Evolutionary conservation across 2,113 vertebrate species (phyloP).

Genomic region (Pachypanchax playfairii): DNA sequence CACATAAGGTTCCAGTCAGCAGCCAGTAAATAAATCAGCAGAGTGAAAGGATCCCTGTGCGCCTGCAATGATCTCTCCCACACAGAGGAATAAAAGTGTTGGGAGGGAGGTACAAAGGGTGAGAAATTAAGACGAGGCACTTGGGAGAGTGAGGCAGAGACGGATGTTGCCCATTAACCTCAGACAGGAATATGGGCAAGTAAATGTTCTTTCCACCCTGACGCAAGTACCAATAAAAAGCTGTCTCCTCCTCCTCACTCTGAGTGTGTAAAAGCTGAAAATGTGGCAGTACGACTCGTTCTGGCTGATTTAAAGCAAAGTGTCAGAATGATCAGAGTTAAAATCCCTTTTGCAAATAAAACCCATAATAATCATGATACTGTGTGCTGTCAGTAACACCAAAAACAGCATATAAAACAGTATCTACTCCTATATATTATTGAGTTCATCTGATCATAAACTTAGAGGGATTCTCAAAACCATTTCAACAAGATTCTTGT

Average conservation of each 20-base stretch:
- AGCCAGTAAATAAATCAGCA: slow-evolving; percentile 45
- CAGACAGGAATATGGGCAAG: slow-evolving; percentile 71
- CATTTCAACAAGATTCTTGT: too few species aligned
- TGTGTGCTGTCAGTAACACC: too few species aligned
- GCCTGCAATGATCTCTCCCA: slow-evolving; percentile 35
- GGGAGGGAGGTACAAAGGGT: slow-evolving; percentile 11
- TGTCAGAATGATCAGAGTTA: slow-evolving; percentile 15
- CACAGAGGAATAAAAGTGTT: slow-evolving; percentile 49
- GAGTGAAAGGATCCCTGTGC: slow-evolving; percentile 46
- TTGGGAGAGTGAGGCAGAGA: slow-evolving; percentile 47
- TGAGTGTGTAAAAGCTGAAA: slow-evolving; percentile 13
- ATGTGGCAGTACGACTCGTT: slow-evolving; percentile 56
- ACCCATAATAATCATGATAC: background rate
- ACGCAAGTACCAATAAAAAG: slow-evolving; percentile 73
- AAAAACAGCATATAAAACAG: too few species aligned
- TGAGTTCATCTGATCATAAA: too few species aligned
- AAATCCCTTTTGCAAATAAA: slow-evolving; percentile 9
- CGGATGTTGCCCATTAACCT: slow-evolving; percentile 69
- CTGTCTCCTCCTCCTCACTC: slow-evolving; percentile 44
- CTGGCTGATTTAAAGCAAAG: slow-evolving; percentile 23
- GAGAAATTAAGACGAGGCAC: slow-evolving; percentile 36
- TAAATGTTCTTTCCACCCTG: slow-evolving; percentile 76
- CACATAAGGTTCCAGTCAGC: slow-evolving; percentile 57
- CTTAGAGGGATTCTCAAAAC: too few species aligned
- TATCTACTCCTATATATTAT: too few species aligned